Conservation (phyloP, 2,797 vertebrate species). For the Lepidocolaptes lacrymiger region DNA sequence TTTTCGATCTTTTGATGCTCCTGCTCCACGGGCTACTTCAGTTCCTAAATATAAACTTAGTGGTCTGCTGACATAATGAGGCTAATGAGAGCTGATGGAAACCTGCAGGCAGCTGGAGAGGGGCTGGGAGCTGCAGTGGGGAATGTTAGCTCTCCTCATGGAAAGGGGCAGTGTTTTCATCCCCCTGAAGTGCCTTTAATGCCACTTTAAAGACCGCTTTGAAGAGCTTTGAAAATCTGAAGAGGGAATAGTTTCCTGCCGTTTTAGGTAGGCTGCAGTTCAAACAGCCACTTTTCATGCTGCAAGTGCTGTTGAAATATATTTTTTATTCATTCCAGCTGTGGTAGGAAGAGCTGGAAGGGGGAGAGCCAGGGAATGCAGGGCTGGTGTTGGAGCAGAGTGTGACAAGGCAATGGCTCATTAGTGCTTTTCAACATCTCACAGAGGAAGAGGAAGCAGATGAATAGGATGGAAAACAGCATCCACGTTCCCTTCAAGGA, state of each 20-base stretch:
- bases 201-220: background rate
- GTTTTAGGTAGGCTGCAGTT: conserved; percentile 7
- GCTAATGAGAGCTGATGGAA: background rate
- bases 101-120: conserved; percentile 8
- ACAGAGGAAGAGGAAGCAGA: background rate
- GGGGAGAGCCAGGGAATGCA: background rate
- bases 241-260: background rate
- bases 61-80: background rate
- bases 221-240: background rate
- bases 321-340: conserved; percentile 9
- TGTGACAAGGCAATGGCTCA: background rate
- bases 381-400: background rate
- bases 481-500: background rate
- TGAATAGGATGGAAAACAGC: background rate
- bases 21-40: background rate
- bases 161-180: background rate
- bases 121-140: background rate
- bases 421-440: background rate
- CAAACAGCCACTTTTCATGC: background rate
- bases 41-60: background rate
- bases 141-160: background rate
- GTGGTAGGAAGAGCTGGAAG: background rate
- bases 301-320: background rate
- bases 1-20: background rate
- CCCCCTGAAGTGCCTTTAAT: background rate